Evolutionary conservation across 2,888 invertebrate species (phyloP), one percentile per base, ranked within the genome.

Genomic region (Mimas tiliae): DNA sequence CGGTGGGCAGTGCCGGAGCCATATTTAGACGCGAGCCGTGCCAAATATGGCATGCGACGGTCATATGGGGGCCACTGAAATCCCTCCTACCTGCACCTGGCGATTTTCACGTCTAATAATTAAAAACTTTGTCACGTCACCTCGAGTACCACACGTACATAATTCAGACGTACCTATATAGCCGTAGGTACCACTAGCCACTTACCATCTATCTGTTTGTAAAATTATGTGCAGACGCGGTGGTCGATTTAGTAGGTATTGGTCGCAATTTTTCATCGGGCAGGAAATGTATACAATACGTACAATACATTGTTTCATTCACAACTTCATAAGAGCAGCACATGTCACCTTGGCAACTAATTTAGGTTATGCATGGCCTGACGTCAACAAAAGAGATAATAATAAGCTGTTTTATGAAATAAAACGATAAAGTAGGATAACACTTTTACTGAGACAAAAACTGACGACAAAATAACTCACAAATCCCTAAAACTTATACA

Each of bases 1-100:
- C 95, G 95, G 95, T 94, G 96, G 95, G 94, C 94, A 90, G 95
- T 94, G 95, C 95, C 95, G 95, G 94, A 94, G 95, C 96, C 96
- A 95, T 96, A 96, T 96, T 96, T 96, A 96, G 96, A 95, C 95
- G 94, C 95, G 94, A 94, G 94, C 95, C 95, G 94, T 96, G 94
- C 96, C 96, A 95, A 96, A 96, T 96, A 96, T 95, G 96, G 96
- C 94, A 95, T 95, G 85, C 95, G 95, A 95, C 95, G 95, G 94
- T 95, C 96, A 95, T 96, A 96, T 95, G 96, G 95, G 96, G 96
- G 94, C 95, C 95, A 95, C 95, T 94, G 95, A 95, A 95, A 96
- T 96, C 96, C 96, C 96, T 96, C 96, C 95, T 95, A 89, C 92
- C 88, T 85, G 89, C 91, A 90, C 85, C 90, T 90, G 91, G 87